Base-by-base conservation (phyloP, 2,113 vertebrate genomes). In the Sinocyclocheilus rhinocerous region DNA sequence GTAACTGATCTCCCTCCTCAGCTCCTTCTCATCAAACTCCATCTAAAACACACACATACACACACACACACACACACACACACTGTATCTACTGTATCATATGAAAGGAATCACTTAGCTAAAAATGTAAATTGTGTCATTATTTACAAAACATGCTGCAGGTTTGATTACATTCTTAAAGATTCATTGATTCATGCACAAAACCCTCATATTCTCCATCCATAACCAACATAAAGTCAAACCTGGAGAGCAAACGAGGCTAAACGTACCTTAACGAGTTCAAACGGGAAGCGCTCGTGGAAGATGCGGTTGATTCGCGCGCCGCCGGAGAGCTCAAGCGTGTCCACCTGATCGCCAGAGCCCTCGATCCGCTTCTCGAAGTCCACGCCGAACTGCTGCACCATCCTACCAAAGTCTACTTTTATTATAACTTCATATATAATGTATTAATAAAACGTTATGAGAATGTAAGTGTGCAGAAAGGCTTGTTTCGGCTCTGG, bases 361-460 rank as follows among this genome's bases (percentile, higher is more conserved):
- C 98, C 98, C 81, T 99, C 98, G 0, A 99, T 99, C 20, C 98
- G 89, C 94, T 99, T 99, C 94, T 99, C 98, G 7, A 99, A 99
- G 92, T 99, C 98, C 89, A 99, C 96, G 0, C 96, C 97, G 1
- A 99, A 98, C 92, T 98, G 98, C 93, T 99, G 98, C 81, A 99
- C 97, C 97, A 99, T 98, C 91, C 97, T 99, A 84, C 11, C 2
- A 61, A n/a, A 61, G 20, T 9, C 22, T n/a, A n/a, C 8, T n/a
- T n/a, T 61, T n/a, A 61, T 10, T 61, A n/a, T n/a, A n/a, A n/a
- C 20, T 10, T 61, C 57, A 57, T 52, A 52, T 16, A 1, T 52
- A 1, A 52, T 52, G 4, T 16, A 16, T 16, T 52, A 52, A 52
- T 16, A 16, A 5, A 52, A 52, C 13, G 12, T 52, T 5, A 52